Evolutionary conservation across 2,888 invertebrate species (phyloP), one percentile per base, ranked within the genome.

Genomic region (Trissolcus brochymenae): DNA sequence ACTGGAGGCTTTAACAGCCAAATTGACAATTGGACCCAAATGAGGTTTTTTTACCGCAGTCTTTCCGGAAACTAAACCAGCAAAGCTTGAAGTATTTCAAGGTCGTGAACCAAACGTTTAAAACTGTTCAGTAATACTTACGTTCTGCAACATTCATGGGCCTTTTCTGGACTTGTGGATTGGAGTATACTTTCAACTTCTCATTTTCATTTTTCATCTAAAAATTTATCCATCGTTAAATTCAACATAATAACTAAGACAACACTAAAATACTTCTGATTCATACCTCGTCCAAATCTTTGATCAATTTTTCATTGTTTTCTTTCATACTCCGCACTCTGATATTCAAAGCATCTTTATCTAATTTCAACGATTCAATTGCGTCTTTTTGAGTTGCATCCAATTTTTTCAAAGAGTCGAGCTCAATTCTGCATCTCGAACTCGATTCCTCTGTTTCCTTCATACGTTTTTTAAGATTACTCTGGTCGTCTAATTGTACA

Each of bases 331-430:
- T 76, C 16, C 84, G 79, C 17, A 87, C 68, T 72, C 84, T 81
- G 1, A 73, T 79, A 19, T 81, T 81, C 14, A 87, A 77, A 6
- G 79, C 79, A 21, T 87, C 82, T 60, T 85, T 87, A 21, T 87
- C 87, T 13, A 84, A 57, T 80, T 83, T 84, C 29, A 88, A 76
- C 2, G 86, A 83, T 57, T 87, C 85, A 40, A 89, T 57, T 0
- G 87, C 86, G 57, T 80, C 82, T 56, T 76, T 82, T 75, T 81
- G 85, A 2, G 83, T 82, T n/a, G 81, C 81, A 53, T 87, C 86
- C 17, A 86, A 19, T 71, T 83, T 83, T 9, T 82, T 86, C 54
- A 86, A 75, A 0, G 87, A 88, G 25, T 89, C 85, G 17, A 89
- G 61, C 71, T 89, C 86, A 66, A 80, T 83, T 57, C 84, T 87